Percentiles rank a stretch among this genome's conserved stretches.
Evolutionary conservation across 2,888 invertebrate species (phyloP).

Genomic region (Mactromeris polynyma): DNA sequence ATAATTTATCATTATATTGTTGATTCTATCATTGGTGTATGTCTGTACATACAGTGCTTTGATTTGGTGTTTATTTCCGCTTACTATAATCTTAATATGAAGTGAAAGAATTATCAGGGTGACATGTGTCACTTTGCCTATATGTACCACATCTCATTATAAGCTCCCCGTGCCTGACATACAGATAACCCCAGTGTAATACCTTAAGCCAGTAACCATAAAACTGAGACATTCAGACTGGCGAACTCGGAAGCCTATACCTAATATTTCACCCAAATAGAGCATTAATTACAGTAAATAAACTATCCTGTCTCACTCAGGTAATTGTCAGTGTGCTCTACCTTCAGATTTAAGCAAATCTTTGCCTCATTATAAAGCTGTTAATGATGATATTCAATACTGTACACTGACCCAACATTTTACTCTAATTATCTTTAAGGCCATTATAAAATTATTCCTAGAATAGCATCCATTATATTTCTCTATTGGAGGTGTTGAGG

Average conservation of each 20-base stretch:
- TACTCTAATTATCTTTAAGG: background rate
- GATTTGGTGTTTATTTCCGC: background rate
- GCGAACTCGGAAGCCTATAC: background rate
- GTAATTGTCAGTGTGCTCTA: slow-evolving; percentile 3
- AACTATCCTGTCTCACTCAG: background rate
- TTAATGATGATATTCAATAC: background rate
- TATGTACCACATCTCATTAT: background rate
- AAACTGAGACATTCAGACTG: background rate
- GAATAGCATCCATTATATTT: too few relatives aligned
- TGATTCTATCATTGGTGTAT: background rate
- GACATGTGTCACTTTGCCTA: background rate
- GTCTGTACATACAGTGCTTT: background rate
- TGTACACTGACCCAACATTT: background rate
- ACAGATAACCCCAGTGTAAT: background rate
- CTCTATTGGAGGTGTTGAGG: too few relatives aligned
- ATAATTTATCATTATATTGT: background rate
- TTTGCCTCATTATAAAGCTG: background rate
- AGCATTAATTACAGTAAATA: background rate
- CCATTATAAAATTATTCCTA: background rate
- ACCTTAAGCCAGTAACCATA: background rate
- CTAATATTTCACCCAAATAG: background rate
- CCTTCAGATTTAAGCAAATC: background rate
- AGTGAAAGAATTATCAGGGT: background rate
- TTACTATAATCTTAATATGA: background rate
- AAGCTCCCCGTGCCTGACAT: background rate